Percentiles rank a stretch among this genome's conserved stretches.
These are phyloP conservation scores for Crotalus horridus DNA, from an alignment of 2,113 vertebrate species.

Conservation along the genomic window DNA sequence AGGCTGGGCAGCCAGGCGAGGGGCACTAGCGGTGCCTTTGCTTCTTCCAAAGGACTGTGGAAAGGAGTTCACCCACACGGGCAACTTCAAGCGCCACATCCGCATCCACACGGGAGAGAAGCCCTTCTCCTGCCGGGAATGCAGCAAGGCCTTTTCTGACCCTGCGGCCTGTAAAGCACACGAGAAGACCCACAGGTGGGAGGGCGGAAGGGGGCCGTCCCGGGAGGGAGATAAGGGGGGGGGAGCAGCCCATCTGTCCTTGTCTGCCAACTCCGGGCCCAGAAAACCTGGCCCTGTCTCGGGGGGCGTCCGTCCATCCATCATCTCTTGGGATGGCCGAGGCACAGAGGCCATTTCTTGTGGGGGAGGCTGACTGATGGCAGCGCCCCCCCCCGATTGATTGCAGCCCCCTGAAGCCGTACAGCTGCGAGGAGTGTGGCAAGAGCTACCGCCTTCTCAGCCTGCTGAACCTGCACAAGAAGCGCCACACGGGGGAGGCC, in stretches of 20 bases:
- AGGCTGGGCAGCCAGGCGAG: not conserved
- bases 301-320: fast-evolving
- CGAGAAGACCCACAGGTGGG: conserved; percentile 93
- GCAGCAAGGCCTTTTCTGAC: conserved; percentile 93
- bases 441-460: conserved; percentile 98
- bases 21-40: fast-evolving
- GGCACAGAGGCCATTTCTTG: not conserved
- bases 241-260: not conserved
- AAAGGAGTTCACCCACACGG: conserved; percentile 96
- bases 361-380: not conserved
- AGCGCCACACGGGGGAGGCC: conserved; percentile 93
- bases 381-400: fast-evolving
- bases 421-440: conserved; percentile 89
- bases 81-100: conserved; percentile 96
- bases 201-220: fast-evolving
- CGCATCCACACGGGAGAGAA: conserved; percentile 98
- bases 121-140: conserved; percentile 92
- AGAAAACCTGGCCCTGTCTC: not conserved
- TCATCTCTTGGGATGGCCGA: fast-evolving
- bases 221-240: fast-evolving
- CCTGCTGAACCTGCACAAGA: conserved; percentile 94
- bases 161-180: conserved; percentile 97
- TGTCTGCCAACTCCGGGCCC: not conserved
- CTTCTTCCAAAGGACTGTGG: conserved; percentile 81
- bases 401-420: conserved; percentile 87